These are phyloP conservation scores for Latrodectus hesperus DNA, from an alignment of 2,888 invertebrate species.

Conservation along the genomic window DNA sequence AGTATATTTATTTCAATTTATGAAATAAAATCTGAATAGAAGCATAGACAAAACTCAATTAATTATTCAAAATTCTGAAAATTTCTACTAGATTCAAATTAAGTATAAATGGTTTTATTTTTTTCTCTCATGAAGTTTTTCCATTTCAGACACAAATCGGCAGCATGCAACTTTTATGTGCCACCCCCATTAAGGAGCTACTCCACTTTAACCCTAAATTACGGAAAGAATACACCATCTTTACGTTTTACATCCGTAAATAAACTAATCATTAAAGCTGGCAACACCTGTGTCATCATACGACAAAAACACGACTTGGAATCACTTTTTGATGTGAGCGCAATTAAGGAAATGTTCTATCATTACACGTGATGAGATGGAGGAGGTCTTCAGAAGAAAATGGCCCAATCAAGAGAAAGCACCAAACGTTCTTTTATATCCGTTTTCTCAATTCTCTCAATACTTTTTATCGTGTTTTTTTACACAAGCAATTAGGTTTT, in stretches of 20 bases:
- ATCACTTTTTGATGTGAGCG: slow-evolving; percentile 33
- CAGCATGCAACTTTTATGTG: too few relatives aligned
- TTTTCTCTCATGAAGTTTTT: too few relatives aligned
- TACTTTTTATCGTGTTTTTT: neutral
- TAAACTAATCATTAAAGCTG: slow-evolving; percentile 29
- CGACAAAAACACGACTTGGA: slow-evolving; percentile 21
- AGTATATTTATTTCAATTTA: too few relatives aligned
- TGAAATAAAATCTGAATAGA: too few relatives aligned
- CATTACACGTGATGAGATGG: slow-evolving; percentile 35
- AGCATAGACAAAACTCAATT: too few relatives aligned
- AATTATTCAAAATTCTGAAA: too few relatives aligned
- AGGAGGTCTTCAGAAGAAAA: neutral
- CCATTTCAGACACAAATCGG: too few relatives aligned
- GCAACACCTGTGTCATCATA: slow-evolving; percentile 44
- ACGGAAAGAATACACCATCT: neutral
- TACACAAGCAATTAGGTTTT: neutral
- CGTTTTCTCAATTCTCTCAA: neutral
- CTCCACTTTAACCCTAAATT: too few relatives aligned
- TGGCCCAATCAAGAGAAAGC: neutral
- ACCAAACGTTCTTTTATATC: neutral
- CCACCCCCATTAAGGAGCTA: too few relatives aligned
- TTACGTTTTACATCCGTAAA: slow-evolving; percentile 14
- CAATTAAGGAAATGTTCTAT: slow-evolving; percentile 42
- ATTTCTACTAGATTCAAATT: too few relatives aligned
- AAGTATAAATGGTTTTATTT: too few relatives aligned